Percentiles rank a stretch among this genome's conserved stretches.
Conservation (phyloP, 2,888 invertebrate species). For the Busseola fusca region DNA sequence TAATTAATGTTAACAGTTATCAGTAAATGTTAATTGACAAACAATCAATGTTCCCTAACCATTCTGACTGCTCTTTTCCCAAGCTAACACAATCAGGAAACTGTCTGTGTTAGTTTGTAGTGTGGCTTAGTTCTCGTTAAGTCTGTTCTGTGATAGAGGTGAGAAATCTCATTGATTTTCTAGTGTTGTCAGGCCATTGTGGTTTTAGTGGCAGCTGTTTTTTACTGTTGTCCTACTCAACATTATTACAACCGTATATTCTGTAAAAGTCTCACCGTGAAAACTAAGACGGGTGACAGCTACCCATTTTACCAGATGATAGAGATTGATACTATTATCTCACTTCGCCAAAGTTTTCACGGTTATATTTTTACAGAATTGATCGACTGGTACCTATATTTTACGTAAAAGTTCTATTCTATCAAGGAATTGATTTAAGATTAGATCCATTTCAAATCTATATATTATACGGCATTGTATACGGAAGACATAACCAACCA, state of each 20-base stretch:
- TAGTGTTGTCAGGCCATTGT: neutral
- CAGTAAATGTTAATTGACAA: neutral
- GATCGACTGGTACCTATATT: too few species aligned
- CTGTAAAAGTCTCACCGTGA: too few species aligned
- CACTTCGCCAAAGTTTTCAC: too few species aligned
- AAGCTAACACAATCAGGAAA: constrained; percentile 8
- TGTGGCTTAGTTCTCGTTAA: constrained; percentile 9
- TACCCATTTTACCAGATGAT: too few species aligned
- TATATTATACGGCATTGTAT: neutral
- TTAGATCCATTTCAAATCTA: too few species aligned
- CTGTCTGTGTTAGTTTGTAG: neutral
- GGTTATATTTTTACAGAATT: too few species aligned
- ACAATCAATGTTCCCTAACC: neutral
- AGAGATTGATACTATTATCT: too few species aligned
- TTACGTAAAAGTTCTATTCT: neutral
- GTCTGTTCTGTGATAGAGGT: constrained; percentile 3
- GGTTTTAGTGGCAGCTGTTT: neutral
- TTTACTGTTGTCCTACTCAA: neutral
- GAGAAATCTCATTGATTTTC: constrained; percentile 14
- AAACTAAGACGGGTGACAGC: too few species aligned
- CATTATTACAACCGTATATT: too few species aligned
- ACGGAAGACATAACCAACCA: neutral
- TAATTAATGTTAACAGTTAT: neutral
- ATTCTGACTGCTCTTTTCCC: neutral
- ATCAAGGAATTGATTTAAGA: neutral